Percentiles rank a stretch among this genome's conserved stretches.
These are phyloP conservation scores for Damaliscus lunatus DNA, from an alignment of 2,113 vertebrate species.

Conservation along the genomic window DNA sequence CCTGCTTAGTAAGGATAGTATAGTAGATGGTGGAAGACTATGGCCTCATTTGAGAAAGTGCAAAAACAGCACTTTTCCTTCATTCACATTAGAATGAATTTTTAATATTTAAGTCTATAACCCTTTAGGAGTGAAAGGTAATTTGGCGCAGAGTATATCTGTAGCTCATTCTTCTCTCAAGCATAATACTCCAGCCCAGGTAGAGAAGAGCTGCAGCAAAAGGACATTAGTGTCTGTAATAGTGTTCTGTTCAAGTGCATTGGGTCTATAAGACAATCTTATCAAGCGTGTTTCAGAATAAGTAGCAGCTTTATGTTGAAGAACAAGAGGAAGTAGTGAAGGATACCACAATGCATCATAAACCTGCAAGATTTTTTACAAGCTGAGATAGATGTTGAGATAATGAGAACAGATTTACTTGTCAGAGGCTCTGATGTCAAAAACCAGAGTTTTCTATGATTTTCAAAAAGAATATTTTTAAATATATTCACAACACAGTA, in stretches of 20 bases:
- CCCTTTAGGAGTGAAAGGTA: constrained; percentile 23
- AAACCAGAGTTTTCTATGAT: not conserved
- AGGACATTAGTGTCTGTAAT: constrained; percentile 16
- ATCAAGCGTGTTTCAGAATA: constrained; percentile 49
- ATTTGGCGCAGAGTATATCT: constrained; percentile 37
- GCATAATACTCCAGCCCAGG: constrained; percentile 22
- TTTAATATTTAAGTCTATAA: constrained; percentile 57
- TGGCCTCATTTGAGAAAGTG: constrained; percentile 53
- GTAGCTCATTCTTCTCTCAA: not conserved
- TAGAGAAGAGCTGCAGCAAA: not conserved
- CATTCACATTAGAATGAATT: constrained; percentile 16
- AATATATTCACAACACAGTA: not conserved
- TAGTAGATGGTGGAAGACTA: not conserved
- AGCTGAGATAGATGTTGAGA: constrained; percentile 15
- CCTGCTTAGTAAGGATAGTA: constrained; percentile 51
- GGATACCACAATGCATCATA: constrained; percentile 35
- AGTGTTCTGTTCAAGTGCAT: constrained; percentile 51
- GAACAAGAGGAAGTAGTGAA: constrained; percentile 52
- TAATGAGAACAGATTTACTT: constrained; percentile 67
- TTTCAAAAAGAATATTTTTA: constrained; percentile 7
- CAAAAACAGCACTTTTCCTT: constrained; percentile 52
- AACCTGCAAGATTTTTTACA: constrained; percentile 65
- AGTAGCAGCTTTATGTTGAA: constrained; percentile 39
- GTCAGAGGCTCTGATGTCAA: constrained; percentile 41
- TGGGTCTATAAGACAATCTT: constrained; percentile 36